A percentile compares a stretch with the other conserved stretches of the same genome.
Conservation (phyloP, 1,140 invertebrate species). For the Drosophila arawakana region DNA sequence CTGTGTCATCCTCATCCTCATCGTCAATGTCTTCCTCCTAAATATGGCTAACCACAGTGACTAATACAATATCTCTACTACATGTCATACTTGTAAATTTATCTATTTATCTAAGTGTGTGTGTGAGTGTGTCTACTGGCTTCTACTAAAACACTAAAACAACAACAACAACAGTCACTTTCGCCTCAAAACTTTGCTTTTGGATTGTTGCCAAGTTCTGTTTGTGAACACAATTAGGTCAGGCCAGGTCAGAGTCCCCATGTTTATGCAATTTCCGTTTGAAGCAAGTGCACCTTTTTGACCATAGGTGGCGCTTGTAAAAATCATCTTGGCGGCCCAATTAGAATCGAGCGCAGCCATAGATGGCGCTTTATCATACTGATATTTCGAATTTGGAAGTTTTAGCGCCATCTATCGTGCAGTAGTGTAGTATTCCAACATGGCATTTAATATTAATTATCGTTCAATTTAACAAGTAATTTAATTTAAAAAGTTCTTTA, state of each 20-base stretch:
- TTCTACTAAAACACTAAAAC: slow-evolving; percentile 58
- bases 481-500: no score
- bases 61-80: slow-evolving; percentile 24
- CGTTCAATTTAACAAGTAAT: no score
- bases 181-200: slow-evolving; percentile 36
- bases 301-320: slow-evolving; percentile 3
- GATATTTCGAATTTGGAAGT: neutral
- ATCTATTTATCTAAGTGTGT: slow-evolving; percentile 1
- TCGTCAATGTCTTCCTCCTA: slow-evolving; percentile 23
- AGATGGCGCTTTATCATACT: slow-evolving; percentile 6
- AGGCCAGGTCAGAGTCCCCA: slow-evolving; percentile 20
- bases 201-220: slow-evolving; percentile 39
- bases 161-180: slow-evolving; percentile 32
- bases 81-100: slow-evolving; percentile 22
- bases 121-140: slow-evolving; percentile 27
- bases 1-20: slow-evolving; percentile 31
- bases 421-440: no score
- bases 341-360: neutral
- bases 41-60: slow-evolving; percentile 42
- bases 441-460: no score
- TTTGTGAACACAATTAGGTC: slow-evolving; percentile 24
- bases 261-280: slow-evolving; percentile 7
- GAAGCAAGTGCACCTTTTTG: slow-evolving; percentile 1
- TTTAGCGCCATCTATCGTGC: no score
- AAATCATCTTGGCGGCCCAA: neutral